phyloP scores from a whole-genome alignment of 2,888 invertebrate species.

The Pyrocoelia pectoralis region DNA sequence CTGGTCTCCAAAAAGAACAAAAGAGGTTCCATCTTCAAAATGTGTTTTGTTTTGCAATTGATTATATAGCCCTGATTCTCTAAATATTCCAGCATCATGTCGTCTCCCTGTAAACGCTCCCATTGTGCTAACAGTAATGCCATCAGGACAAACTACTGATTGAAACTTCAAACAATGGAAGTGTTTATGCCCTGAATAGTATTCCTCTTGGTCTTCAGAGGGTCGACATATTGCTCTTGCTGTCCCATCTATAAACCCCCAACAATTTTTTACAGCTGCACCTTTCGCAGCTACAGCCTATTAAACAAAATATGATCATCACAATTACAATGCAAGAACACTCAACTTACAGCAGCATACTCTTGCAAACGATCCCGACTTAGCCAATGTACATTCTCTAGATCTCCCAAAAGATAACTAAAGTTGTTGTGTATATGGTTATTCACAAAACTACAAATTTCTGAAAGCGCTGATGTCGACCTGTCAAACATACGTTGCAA shows the following conservation, averaged over 20 bases:
- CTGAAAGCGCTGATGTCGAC: no score
- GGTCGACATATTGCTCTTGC: conserved; percentile 16
- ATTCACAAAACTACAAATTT: no score
- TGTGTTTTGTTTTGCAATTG: background rate
- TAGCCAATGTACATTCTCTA: background rate
- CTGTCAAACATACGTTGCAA: background rate
- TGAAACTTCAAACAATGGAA: conserved; percentile 41
- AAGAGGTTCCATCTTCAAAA: background rate
- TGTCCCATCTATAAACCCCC: background rate
- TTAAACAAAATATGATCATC: no score
- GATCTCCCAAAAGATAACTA: background rate
- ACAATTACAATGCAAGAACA: no score
- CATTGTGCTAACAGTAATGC: conserved; percentile 32
- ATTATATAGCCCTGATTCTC: conserved; percentile 24
- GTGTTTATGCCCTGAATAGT: conserved; percentile 38
- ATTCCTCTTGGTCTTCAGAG: conserved; percentile 32
- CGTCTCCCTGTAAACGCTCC: conserved; percentile 35
- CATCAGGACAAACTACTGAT: conserved; percentile 40
- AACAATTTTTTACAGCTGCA: background rate
- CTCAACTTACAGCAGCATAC: background rate
- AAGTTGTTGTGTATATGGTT: no score
- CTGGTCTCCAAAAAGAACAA: conserved; percentile 38
- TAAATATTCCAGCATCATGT: conserved; percentile 41
- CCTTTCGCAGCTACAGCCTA: background rate
- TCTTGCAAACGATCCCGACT: background rate